Base-by-base conservation (phyloP, 2,888 invertebrate genomes). In the Cephonodes hylas region DNA sequence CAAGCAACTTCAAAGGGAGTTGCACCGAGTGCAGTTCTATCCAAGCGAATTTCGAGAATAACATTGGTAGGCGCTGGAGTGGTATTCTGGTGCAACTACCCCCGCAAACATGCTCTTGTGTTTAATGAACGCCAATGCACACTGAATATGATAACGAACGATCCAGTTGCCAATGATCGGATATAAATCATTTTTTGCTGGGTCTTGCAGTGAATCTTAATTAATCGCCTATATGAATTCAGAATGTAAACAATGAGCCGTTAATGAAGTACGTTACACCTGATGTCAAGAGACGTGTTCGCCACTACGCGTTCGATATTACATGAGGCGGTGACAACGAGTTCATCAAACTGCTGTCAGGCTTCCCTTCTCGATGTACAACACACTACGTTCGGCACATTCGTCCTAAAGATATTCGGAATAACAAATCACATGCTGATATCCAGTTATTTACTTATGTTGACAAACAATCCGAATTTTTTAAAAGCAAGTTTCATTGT, bases 81-180 rank as follows among this genome's bases (percentile, higher is more conserved):
- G 18, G 18, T 18, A 44, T 18, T 44, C 18, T 44, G 15, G 46
- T 23, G 46, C 25, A 23, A 48, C 46, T 48, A n/a, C 25, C 25
- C 23, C 46, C 23, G 38, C 38, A 10, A n/a, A 56, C 31, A 15
- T 13, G 57, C 38, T 57, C 57, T 34, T 22, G 57, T 38, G 38
- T 57, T 57, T 20, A 57, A 57, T 57, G 38, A 20, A 38, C 34
- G 20, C 15, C 23, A 25, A 48, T 79, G 80, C 77, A 78, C 74
- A 76, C 76, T 71, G 76, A 75, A 71, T 73, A 76, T 74, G 80
- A 82, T 80, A 83, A 79, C 77, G 72, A 70, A 75, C 73, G 69
- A 76, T 76, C 79, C 77, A 83, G 46, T 25, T n/a, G 25, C 45
- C 13, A 20, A 3, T 45, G 45, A 10, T 8, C 13, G 22, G 4